A percentile compares a stretch with the other conserved stretches of the same genome.
phyloP scores from a whole-genome alignment of 2,113 vertebrate genomes.

The Trochalopteron elliotii region DNA sequence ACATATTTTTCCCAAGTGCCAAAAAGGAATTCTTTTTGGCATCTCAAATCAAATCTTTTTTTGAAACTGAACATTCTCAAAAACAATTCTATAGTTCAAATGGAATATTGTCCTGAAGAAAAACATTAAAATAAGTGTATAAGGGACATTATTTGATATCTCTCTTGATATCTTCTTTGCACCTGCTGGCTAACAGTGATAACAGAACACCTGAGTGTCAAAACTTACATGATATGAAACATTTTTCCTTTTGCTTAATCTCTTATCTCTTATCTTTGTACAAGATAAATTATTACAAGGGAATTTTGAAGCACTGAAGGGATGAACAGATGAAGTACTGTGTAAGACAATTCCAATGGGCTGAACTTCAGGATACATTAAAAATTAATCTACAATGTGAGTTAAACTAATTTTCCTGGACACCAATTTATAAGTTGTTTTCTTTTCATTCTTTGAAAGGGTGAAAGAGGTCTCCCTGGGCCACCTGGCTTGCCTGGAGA shows the following conservation, averaged over 20 bases:
- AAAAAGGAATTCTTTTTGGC: background rate
- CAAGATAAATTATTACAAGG: background rate
- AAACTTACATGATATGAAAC: background rate
- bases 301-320: background rate
- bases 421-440: background rate
- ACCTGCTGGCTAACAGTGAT: background rate
- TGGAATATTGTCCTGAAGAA: background rate
- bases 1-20: background rate
- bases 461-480: slow-evolving; percentile 83
- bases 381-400: background rate
- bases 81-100: background rate
- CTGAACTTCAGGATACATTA: background rate
- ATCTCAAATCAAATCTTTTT: background rate
- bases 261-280: background rate
- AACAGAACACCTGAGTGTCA: background rate
- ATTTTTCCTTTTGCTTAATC: background rate
- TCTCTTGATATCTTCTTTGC: background rate
- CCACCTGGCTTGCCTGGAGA: slow-evolving; percentile 86
- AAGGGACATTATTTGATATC: background rate
- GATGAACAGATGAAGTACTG: background rate
- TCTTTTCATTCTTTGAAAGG: slow-evolving; percentile 72
- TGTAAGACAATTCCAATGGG: background rate
- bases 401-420: background rate
- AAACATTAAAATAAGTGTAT: background rate
- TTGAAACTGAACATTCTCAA: background rate